Base-by-base conservation (phyloP, 2,888 invertebrate genomes). In the Bombyx huttoni region DNA sequence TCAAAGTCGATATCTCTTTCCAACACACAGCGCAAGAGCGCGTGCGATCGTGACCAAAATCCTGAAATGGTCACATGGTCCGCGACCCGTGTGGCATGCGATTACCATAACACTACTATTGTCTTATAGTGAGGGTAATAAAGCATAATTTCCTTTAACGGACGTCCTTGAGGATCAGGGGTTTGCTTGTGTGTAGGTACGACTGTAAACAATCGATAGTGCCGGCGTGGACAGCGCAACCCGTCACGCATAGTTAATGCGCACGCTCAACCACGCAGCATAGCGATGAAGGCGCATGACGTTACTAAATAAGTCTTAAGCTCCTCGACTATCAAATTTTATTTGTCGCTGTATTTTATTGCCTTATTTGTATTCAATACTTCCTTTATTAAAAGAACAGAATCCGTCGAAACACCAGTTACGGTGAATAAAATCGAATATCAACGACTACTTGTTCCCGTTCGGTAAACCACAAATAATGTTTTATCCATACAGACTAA, bases 21-120 rank as follows among this genome's bases (percentile, higher is more conserved):
- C 73, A 74, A 75, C 75, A 70, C 70, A 68, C 73, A 76, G 70
- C 71, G 77, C 71, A 70, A 64, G 64, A 71, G 76, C 74, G 75
- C 71, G 73, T 74, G 64, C 57, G 68, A 57, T 82, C 88, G 87
- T 87, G 87, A 88, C 86, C 65, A 67, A 80, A 88, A 78, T 88
- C 79, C 78, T 73, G 68, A 85, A 81, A 83, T 79, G 76, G 73
- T 57, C 70, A 79, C 82, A 79, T 85, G 65, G 68, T 65, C 68
- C 69, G 56, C 71, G 62, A 67, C 67, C 69, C 64, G 78, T 78
- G 80, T 80, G 81, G 79, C 58, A 57, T 56, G 51, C 58, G 48
- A 56, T 54, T 52, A 57, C 47, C 48, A 24, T 51, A 51, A 34
- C 49, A 45, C 46, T 49, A 55, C 54, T 57, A 56, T 59, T 62